These are phyloP conservation scores for Temnothorax ravouxi DNA, from an alignment of 2,888 invertebrate genomes.

Conservation along the genomic window DNA sequence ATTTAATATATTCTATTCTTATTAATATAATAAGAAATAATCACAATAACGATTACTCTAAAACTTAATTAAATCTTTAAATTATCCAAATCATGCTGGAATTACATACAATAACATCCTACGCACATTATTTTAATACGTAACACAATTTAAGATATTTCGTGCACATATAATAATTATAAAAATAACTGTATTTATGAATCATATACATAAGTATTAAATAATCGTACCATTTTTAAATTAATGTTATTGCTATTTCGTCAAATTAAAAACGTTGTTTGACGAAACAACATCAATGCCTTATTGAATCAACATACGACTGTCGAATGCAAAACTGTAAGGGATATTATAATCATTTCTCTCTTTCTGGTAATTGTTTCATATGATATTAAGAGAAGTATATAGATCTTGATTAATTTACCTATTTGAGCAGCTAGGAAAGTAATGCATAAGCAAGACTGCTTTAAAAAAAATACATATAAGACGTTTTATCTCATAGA, in stretches of 20 bases:
- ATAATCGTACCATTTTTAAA: conserved; percentile 13
- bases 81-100: background rate
- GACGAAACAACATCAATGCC: background rate
- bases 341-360: background rate
- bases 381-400: background rate
- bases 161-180: background rate
- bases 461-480: background rate
- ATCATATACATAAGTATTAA: background rate
- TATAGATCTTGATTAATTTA: background rate
- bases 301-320: background rate
- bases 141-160: conserved; percentile 20
- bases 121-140: background rate
- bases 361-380: background rate
- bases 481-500: background rate
- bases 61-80: background rate
- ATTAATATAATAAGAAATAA: background rate
- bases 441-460: background rate
- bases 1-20: background rate
- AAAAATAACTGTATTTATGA: background rate
- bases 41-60: background rate
- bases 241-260: background rate
- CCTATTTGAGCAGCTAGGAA: background rate
- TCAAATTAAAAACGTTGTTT: background rate
- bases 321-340: too few relatives aligned
- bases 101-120: background rate